These are phyloP conservation scores for Synergus laeviventris DNA, from an alignment of 2,888 invertebrate species.

Conservation along the genomic window DNA sequence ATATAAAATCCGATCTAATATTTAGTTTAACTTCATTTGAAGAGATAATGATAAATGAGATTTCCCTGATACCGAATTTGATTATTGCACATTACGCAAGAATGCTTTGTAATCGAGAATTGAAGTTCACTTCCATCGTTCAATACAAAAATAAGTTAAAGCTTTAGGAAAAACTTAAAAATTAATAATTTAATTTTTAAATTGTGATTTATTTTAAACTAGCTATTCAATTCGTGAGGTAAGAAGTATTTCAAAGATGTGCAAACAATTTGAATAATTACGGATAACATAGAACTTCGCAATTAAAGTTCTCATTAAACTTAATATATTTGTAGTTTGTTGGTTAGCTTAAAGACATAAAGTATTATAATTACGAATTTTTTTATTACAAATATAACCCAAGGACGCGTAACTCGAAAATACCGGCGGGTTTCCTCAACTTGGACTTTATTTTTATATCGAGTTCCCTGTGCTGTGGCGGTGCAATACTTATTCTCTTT, in stretches of 20 bases:
- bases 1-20: background rate
- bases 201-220: background rate
- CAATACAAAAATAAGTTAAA: background rate
- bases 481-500: background rate
- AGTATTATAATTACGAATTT: constrained; percentile 37
- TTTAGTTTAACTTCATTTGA: background rate
- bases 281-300: background rate
- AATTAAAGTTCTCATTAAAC: constrained; percentile 28
- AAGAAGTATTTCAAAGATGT: background rate
- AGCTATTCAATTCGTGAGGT: background rate
- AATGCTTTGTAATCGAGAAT: background rate
- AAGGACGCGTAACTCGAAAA: constrained; percentile 49
- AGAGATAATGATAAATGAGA: background rate
- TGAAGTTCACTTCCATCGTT: background rate
- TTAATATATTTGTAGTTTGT: constrained; percentile 30
- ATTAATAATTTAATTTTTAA: background rate
- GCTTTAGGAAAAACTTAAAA: background rate
- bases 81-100: background rate
- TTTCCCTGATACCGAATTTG: background rate
- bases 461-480: constrained; percentile 9
- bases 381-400: constrained; percentile 43
- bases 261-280: background rate
- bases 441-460: constrained; percentile 48
- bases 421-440: constrained; percentile 50
- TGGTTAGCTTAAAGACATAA: constrained; percentile 8